Conservation (phyloP, 2,797 vertebrate genomes). For the Bovichtus diacanthus region DNA sequence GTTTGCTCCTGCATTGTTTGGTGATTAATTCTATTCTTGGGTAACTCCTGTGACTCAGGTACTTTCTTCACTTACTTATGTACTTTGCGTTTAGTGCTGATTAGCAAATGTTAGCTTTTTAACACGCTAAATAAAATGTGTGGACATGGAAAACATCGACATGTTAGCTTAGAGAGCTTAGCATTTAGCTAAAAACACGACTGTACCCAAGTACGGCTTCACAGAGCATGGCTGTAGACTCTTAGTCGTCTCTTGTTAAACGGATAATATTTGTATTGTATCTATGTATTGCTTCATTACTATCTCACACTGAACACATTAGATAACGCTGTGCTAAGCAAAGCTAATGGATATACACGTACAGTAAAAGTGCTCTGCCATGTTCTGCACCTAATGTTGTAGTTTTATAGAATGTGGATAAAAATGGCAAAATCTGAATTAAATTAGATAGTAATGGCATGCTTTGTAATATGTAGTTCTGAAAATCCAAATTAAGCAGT, state of each 20-base stretch:
- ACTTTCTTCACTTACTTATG: too few species aligned
- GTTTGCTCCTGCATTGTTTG: conserved; percentile 13
- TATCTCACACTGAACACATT: neutral
- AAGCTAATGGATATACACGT: neutral
- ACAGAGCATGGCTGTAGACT: too few species aligned
- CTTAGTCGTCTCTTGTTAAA: neutral
- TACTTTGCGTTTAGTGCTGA: too few species aligned
- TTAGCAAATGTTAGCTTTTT: neutral
- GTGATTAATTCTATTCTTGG: conserved; percentile 7
- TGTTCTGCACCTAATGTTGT: neutral
- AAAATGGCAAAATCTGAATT: neutral
- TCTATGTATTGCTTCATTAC: neutral
- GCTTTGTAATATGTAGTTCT: neutral
- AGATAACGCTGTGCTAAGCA: neutral
- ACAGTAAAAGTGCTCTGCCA: neutral
- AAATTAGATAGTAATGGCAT: neutral
- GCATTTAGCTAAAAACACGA: neutral
- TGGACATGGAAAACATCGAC: neutral
- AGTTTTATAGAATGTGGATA: neutral
- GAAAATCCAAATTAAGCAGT: neutral
- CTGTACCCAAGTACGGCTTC: too few species aligned
- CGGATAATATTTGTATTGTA: neutral
- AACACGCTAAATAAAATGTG: neutral
- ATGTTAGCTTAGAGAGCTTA: neutral
- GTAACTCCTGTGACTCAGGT: conserved; percentile 4